Conservation (phyloP, 2,888 invertebrate genomes). For the Trichogramma evanescens region DNA sequence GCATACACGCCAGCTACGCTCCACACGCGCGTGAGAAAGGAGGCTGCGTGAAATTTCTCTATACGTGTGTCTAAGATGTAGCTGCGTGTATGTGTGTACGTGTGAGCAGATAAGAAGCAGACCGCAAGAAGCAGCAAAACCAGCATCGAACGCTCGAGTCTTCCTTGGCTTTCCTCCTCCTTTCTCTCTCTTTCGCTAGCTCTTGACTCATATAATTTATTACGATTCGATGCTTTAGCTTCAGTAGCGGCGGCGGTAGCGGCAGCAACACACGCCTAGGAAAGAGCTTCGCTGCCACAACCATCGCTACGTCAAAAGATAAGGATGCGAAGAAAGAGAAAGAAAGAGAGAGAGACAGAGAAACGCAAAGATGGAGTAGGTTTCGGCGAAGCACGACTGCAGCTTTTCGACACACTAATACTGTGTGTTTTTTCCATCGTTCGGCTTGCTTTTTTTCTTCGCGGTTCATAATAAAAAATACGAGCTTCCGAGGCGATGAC, state of each 20-base stretch:
- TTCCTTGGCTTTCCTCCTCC: neutral
- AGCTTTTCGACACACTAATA: neutral
- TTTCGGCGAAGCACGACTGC: neutral
- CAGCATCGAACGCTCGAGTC: neutral
- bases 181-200: neutral
- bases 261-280: neutral
- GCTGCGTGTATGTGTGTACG: conserved; percentile 15
- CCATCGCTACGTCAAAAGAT: too few relatives aligned
- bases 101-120: conserved; percentile 25
- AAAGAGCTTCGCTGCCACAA: neutral
- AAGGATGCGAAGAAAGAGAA: neutral
- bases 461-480: conserved; percentile 5
- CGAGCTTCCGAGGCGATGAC: conserved; percentile 1
- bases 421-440: too few relatives aligned
- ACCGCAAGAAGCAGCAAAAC: conserved; percentile 23
- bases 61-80: too few relatives aligned
- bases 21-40: neutral
- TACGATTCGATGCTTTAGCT: conserved; percentile 18
- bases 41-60: neutral
- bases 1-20: neutral
- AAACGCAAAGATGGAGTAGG: neutral
- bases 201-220: conserved; percentile 23
- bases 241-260: neutral
- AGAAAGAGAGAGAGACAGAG: neutral
- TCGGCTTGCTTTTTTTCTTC: conserved; percentile 14